Conservation (phyloP, 2,113 vertebrate genomes). For the Corythornis cristatus region DNA sequence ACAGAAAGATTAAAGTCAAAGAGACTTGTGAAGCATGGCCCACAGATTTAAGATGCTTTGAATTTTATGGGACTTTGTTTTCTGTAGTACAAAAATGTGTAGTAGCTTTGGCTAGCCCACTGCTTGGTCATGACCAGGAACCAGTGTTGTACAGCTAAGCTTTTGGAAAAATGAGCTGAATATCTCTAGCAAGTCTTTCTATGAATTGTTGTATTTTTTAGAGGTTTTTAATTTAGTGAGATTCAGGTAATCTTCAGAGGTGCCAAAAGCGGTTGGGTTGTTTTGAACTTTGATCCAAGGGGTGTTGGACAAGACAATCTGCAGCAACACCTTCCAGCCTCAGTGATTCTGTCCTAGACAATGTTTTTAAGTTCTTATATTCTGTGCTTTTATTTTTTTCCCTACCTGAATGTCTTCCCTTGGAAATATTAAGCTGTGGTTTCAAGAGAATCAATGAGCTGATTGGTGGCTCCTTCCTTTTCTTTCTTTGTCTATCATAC, state of each 20-base stretch:
- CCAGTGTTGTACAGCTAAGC: not conserved
- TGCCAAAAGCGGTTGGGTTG: rapidly evolving
- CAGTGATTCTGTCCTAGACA: not conserved
- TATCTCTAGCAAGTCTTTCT: not conserved
- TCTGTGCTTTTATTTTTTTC: not conserved
- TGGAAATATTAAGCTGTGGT: not conserved
- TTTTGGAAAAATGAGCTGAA: not conserved
- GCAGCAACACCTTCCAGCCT: not conserved
- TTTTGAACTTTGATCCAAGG: not conserved
- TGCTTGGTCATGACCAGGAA: rapidly evolving
- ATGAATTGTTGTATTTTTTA: not conserved
- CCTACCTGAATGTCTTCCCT: not conserved
- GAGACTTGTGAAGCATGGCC: not conserved
- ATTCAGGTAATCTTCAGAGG: not conserved
- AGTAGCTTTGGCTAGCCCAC: not conserved
- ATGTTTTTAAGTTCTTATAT: not conserved
- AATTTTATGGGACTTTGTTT: not conserved
- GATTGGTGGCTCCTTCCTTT: not conserved
- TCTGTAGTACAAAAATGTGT: not conserved
- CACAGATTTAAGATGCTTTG: not conserved
- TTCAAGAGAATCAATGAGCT: not conserved
- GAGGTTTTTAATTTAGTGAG: not conserved
- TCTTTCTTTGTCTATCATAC: not conserved
- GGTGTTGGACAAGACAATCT: not conserved
- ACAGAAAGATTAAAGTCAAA: not conserved